These are phyloP conservation scores for Lophius americanus DNA, from an alignment of 2,797 vertebrate genomes.

Conservation along the genomic window DNA sequence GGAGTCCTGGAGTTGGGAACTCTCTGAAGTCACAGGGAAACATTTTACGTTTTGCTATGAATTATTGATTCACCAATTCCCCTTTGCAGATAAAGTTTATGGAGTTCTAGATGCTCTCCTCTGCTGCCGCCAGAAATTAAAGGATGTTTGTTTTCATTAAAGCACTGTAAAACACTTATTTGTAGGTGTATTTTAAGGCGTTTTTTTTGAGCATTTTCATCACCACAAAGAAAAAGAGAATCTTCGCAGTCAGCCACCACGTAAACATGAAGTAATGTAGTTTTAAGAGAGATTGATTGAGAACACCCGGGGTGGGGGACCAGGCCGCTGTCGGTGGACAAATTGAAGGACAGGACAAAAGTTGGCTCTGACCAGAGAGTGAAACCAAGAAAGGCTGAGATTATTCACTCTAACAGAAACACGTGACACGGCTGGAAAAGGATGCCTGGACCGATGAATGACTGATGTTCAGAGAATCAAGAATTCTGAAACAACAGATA, in stretches of 20 bases:
- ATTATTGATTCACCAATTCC: background rate
- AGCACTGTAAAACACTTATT: no score
- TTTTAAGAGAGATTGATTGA: conserved; percentile 49
- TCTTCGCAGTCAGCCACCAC: conserved; percentile 5
- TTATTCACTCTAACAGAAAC: conserved; percentile 27
- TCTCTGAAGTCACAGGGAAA: background rate
- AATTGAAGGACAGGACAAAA: conserved; percentile 28
- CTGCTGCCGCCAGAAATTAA: no score
- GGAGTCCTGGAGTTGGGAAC: background rate
- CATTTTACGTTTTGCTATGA: background rate
- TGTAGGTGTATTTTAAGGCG: background rate
- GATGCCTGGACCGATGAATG: conserved; percentile 13
- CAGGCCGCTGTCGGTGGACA: conserved; percentile 41
- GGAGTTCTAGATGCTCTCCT: no score
- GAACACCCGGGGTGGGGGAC: conserved; percentile 9
- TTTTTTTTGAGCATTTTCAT: background rate
- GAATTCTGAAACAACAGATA: background rate
- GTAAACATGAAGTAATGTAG: conserved; percentile 27
- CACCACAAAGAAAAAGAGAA: background rate
- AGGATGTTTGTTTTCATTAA: no score
- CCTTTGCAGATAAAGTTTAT: no score
- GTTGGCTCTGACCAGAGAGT: conserved; percentile 26
- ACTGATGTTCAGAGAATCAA: conserved; percentile 32
- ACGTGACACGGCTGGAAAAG: conserved; percentile 5
- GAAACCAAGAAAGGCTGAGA: conserved; percentile 25